Percentiles rank a stretch among this genome's conserved stretches.
Conservation (phyloP, 1,140 invertebrate genomes). For the Phymorhynchus buccinoides region DNA sequence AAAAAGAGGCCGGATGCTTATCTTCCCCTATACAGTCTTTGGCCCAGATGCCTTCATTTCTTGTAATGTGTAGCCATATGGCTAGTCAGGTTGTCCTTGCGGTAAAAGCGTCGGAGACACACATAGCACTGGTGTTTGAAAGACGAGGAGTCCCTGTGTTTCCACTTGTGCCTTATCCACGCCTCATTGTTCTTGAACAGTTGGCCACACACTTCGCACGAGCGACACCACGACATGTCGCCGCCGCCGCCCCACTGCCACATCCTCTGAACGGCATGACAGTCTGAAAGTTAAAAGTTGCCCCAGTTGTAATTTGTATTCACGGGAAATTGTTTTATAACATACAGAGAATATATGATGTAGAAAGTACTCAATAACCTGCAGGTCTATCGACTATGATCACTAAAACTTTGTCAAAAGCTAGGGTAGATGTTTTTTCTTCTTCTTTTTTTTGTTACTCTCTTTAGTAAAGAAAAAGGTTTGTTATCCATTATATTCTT, state of each 20-base stretch:
- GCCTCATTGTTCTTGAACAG: constrained; percentile 13
- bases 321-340: too few species aligned
- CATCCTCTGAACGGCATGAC: background rate
- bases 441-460: too few species aligned
- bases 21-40: too few species aligned
- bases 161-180: constrained; percentile 21
- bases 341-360: too few species aligned
- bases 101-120: constrained; percentile 17
- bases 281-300: background rate
- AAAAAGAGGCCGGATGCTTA: too few species aligned
- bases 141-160: constrained; percentile 17
- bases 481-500: too few species aligned
- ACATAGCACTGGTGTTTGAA: constrained; percentile 22
- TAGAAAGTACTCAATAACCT: too few species aligned
- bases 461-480: too few species aligned
- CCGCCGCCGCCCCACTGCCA: background rate
- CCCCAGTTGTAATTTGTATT: background rate
- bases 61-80: background rate
- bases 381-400: too few species aligned
- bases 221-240: background rate
- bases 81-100: constrained; percentile 22
- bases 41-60: background rate
- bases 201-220: constrained; percentile 10
- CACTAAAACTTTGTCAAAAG: too few species aligned
- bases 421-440: too few species aligned